Conservation (phyloP, 2,113 vertebrate genomes). For the Galbula dea region DNA sequence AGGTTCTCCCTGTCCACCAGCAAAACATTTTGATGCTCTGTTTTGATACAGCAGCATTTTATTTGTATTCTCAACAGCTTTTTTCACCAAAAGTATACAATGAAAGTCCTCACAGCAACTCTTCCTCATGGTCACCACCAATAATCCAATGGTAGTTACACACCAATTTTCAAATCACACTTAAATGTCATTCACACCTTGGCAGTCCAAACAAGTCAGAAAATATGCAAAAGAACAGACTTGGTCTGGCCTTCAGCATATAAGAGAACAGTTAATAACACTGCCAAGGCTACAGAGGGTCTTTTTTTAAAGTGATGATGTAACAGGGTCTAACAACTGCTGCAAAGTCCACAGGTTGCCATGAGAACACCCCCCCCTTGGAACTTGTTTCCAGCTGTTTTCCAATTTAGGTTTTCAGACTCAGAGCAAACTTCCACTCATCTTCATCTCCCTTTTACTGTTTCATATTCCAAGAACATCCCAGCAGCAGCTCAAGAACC, state of each 20-base stretch:
- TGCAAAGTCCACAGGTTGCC: background rate
- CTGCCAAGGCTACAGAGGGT: background rate
- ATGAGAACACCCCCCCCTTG: background rate
- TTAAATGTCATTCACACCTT: background rate
- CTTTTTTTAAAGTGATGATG: background rate
- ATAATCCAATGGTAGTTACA: fast-evolving
- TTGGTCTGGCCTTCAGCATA: background rate
- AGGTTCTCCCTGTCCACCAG: background rate
- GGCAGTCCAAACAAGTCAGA: background rate
- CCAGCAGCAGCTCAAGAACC: background rate
- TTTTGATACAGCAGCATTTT: background rate
- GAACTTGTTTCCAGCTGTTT: background rate
- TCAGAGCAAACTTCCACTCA: background rate
- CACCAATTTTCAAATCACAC: background rate
- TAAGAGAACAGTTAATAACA: background rate
- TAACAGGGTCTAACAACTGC: background rate
- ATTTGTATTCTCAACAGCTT: background rate
- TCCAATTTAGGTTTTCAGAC: background rate
- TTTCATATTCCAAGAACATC: background rate
- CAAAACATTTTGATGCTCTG: background rate
- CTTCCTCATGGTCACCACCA: background rate
- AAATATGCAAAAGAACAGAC: fast-evolving
- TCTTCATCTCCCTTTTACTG: background rate
- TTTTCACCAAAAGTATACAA: fast-evolving
- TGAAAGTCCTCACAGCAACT: background rate